Base-by-base conservation (phyloP, 1,140 invertebrate genomes). In the Dendrolimus punctatus region DNA sequence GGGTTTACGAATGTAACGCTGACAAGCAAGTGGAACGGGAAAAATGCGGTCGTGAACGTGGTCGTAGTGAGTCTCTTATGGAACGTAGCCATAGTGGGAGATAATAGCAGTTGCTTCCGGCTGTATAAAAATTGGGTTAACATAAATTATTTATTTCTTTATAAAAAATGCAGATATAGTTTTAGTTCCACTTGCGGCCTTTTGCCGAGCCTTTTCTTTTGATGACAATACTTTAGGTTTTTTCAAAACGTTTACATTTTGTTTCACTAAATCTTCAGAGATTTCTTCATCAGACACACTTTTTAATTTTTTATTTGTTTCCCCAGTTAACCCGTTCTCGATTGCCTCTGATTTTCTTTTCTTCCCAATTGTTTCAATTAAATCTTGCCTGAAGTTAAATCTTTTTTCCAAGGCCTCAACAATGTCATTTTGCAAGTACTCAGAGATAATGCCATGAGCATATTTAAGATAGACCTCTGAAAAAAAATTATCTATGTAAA, bases 121-220 rank as follows among this genome's bases (percentile, higher is more conserved):
- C n/a, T n/a, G n/a, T n/a, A n/a, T n/a, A n/a, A n/a, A n/a, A 46
- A 37, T 37, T 8, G 23, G 10, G 46, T 36, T 46, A 36, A 36
- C 38, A 23, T 37, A n/a, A 43, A 10, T 51, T 39, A 54, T 47
- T 68, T 60, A 82, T 60, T 87, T 87, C 61, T 87, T 88, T 7
- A 63, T 63, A 71, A 95, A 94, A 79, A 94, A 94, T 47, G 90
- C 92, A 37, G 91, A 90, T 71, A 95, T 94, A 65, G 88, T 93
- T 81, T 94, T 94, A 23, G 91, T 91, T 44, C 92, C 91, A 65
- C 86, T 88, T 37, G 93, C 93, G 54, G 93, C 92, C 71, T 93
- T 94, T 59, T 92, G 90, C 72, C 91, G 85, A 2, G 91, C 89
- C 62, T 93, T 91, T 68, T 94, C 92, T 77, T 94, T 95, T 23